Evolutionary conservation across 2,797 vertebrate species (phyloP).

Genomic region (Triplophysa bombifrons): DNA sequence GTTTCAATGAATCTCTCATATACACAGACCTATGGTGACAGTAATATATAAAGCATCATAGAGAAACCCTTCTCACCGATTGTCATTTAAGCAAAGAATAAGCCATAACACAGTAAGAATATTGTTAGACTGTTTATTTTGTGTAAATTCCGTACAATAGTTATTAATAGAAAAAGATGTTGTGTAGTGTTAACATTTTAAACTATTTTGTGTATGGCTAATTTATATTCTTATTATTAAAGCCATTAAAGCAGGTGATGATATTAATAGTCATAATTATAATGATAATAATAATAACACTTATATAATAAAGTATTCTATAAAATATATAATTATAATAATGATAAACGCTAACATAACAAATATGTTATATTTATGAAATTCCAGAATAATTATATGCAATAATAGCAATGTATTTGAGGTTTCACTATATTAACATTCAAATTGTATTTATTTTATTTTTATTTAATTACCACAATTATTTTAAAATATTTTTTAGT

Average conservation of each 20-base stretch:
- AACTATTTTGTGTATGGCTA: not conserved
- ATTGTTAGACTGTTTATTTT: not conserved
- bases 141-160: too few species aligned
- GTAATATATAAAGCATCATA: not conserved
- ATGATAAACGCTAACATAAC: too few species aligned
- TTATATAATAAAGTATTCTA: too few species aligned
- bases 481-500: not conserved
- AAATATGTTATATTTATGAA: not conserved
- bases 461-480: conserved; percentile 8
- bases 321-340: too few species aligned
- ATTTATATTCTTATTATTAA: too few species aligned
- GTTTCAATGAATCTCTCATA: conserved; percentile 45
- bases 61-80: not conserved
- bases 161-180: not conserved
- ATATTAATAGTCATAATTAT: too few species aligned
- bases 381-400: not conserved
- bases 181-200: not conserved
- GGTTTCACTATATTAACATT: not conserved
- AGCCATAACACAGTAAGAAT: not conserved
- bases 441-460: not conserved
- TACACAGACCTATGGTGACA: conserved; percentile 38
- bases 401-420: not conserved
- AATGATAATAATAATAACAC: too few species aligned
- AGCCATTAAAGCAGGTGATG: too few species aligned
- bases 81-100: not conserved